These are phyloP conservation scores for Cygnus buccinator DNA, from an alignment of 2,113 vertebrate genomes.

Conservation along the genomic window DNA sequence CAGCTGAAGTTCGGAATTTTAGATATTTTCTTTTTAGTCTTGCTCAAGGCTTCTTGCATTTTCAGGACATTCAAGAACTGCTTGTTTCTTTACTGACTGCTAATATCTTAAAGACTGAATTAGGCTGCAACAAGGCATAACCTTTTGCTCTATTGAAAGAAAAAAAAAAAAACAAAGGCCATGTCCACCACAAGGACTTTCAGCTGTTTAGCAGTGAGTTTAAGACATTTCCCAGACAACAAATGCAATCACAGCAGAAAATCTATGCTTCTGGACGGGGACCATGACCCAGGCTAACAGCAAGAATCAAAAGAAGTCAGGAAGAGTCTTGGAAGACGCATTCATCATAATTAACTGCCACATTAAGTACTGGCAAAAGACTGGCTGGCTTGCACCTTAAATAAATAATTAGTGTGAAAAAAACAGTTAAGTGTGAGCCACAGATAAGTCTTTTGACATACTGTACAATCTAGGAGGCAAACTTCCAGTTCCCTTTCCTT, in stretches of 20 bases:
- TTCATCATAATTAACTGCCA: constrained; percentile 1
- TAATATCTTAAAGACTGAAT: not conserved
- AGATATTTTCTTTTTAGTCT: not conserved
- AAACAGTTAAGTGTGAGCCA: not conserved
- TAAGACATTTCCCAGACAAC: not conserved
- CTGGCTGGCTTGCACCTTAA: not conserved
- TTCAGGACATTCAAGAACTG: not conserved
- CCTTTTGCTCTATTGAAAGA: not conserved
- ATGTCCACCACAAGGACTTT: not conserved
- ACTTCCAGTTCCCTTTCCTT: not conserved
- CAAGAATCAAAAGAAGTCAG: not conserved
- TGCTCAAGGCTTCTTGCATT: not conserved
- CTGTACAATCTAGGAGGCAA: not conserved
- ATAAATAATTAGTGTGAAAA: not conserved
- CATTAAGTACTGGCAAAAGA: not conserved
- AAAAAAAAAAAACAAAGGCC: not conserved
- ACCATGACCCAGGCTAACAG: not conserved
- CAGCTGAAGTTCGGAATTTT: not conserved
- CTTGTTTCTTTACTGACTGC: not conserved
- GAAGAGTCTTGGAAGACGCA: not conserved
- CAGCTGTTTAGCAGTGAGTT: not conserved
- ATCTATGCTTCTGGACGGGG: not conserved
- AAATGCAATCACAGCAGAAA: not conserved
- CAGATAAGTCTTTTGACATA: not conserved
- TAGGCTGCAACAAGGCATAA: not conserved